Percentiles rank a stretch among this genome's conserved stretches.
These are phyloP conservation scores for Notolabrus celidotus DNA, from an alignment of 2,797 vertebrate genomes.

Conservation along the genomic window DNA sequence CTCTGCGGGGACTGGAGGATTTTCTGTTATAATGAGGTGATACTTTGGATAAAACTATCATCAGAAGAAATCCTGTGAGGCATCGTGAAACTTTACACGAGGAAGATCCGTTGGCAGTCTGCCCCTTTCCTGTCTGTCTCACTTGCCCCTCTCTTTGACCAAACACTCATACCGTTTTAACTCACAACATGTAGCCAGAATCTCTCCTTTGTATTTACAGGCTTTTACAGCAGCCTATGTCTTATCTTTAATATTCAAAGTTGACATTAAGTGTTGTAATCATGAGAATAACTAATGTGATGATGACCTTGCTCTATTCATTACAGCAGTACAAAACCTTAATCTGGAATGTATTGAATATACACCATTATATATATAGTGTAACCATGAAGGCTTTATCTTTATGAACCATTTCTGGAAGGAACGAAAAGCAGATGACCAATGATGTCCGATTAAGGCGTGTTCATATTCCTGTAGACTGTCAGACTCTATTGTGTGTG, in stretches of 20 bases:
- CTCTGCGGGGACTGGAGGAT: conserved; percentile 25
- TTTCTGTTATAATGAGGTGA: conserved; percentile 53
- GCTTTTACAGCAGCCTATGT: background rate
- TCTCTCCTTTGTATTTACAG: background rate
- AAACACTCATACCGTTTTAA: background rate
- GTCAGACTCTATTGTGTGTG: background rate
- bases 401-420: background rate
- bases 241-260: background rate
- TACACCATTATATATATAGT: no score
- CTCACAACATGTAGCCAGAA: conserved; percentile 1
- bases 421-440: background rate
- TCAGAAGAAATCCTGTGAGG: conserved; percentile 33
- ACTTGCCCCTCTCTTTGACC: background rate
- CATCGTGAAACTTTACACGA: conserved; percentile 12
- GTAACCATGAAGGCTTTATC: background rate
- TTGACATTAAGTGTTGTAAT: background rate
- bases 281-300: background rate
- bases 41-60: conserved; percentile 35
- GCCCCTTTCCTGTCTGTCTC: background rate
- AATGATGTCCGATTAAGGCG: background rate
- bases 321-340: no score
- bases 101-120: conserved; percentile 5
- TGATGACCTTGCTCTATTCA: background rate
- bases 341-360: no score
- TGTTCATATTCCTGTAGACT: conserved; percentile 2